Percentiles rank a stretch among this genome's conserved stretches.
These are phyloP conservation scores for Euura lappo DNA, from an alignment of 1,140 invertebrate genomes.

Conservation along the genomic window DNA sequence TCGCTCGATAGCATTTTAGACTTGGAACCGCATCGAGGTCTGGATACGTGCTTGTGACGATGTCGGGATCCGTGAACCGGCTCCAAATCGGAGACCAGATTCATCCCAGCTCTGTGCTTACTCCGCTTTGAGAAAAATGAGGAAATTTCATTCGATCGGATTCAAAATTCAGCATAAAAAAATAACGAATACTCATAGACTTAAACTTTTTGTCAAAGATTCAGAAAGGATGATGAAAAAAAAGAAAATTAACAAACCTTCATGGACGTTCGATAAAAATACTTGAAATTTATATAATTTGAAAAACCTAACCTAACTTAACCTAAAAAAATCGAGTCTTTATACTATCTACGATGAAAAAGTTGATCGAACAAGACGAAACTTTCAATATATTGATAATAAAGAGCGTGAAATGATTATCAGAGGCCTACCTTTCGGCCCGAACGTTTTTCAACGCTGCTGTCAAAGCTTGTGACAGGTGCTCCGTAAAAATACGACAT, in stretches of 20 bases:
- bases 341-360: background rate
- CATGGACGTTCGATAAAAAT: too few relatives aligned
- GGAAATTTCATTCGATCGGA: background rate
- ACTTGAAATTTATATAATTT: background rate
- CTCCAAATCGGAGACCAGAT: slow-evolving; percentile 26
- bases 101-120: slow-evolving; percentile 20
- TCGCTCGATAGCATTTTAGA: slow-evolving; percentile 21
- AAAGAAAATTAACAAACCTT: too few relatives aligned
- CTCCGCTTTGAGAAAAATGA: slow-evolving; percentile 29
- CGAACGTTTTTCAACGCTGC: slow-evolving; percentile 18
- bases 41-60: slow-evolving; percentile 34
- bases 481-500: slow-evolving; percentile 36
- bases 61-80: slow-evolving; percentile 30
- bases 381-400: too few relatives aligned
- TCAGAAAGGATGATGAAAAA: too few relatives aligned
- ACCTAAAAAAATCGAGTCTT: background rate
- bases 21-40: slow-evolving; percentile 11
- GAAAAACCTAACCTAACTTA: background rate
- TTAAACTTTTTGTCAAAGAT: too few relatives aligned
- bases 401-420: too few relatives aligned
- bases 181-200: too few relatives aligned
- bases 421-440: slow-evolving; percentile 24
- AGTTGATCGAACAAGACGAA: too few relatives aligned
- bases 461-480: slow-evolving; percentile 19
- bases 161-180: too few relatives aligned